These are phyloP conservation scores for Gobius niger DNA, from an alignment of 2,113 vertebrate genomes.

Conservation along the genomic window DNA sequence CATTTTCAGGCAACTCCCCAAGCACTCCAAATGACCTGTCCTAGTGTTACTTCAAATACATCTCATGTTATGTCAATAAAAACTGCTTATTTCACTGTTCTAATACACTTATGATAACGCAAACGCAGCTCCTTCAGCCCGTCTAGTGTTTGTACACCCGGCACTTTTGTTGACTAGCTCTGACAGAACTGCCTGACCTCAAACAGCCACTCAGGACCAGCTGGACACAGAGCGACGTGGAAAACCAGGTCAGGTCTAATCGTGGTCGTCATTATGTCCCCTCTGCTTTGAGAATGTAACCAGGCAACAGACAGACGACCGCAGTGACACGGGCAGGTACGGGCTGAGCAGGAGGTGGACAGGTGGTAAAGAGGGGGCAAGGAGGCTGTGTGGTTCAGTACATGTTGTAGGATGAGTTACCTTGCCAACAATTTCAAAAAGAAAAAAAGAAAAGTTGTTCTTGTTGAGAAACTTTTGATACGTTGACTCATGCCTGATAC, in stretches of 20 bases:
- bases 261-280: conserved; percentile 72
- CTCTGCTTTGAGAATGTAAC: conserved; percentile 63
- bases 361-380: neutral
- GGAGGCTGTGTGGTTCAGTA: conserved; percentile 27
- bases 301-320: conserved; percentile 67
- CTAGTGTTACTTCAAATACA: neutral
- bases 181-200: conserved; percentile 60
- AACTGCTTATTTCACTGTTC: neutral
- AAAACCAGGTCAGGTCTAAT: conserved; percentile 71
- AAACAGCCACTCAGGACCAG: conserved; percentile 70
- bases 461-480: too few relatives aligned
- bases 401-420: conserved; percentile 7
- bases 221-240: conserved; percentile 47
- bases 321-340: conserved; percentile 69
- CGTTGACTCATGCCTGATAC: too few relatives aligned
- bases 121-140: neutral
- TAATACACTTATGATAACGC: neutral
- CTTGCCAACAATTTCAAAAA: neutral
- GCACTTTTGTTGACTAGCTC: conserved; percentile 39
- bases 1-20: neutral
- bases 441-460: too few relatives aligned
- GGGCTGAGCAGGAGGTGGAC: conserved; percentile 2
- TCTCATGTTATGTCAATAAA: neutral
- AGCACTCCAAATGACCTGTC: neutral
- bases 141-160: conserved; percentile 41